Conservation (phyloP, 1,140 invertebrate species). For the Drosophila oshimai region DNA sequence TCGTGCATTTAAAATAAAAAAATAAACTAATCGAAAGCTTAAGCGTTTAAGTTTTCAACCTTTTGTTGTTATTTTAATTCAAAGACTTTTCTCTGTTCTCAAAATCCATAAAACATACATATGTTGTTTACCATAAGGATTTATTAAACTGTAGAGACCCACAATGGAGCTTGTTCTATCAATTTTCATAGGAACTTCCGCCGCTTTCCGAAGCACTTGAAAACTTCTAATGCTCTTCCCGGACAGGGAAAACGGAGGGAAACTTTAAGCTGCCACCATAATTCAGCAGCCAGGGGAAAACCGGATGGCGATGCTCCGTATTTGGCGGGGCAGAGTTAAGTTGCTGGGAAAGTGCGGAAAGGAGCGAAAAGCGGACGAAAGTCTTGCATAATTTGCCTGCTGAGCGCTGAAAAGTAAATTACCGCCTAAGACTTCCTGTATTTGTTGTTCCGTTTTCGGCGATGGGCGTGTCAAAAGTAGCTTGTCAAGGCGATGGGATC, state of each 20-base stretch:
- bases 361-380: slow-evolving; percentile 16
- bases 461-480: slow-evolving; percentile 69
- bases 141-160: slow-evolving; percentile 4
- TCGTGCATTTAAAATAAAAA: too few relatives aligned
- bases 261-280: slow-evolving; percentile 58
- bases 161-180: slow-evolving; percentile 20
- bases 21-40: too few relatives aligned
- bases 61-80: too few relatives aligned
- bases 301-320: slow-evolving; percentile 10
- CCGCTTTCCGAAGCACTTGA: slow-evolving; percentile 19
- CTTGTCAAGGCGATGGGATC: slow-evolving; percentile 76
- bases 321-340: background rate
- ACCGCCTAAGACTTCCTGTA: slow-evolving; percentile 77
- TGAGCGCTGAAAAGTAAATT: slow-evolving; percentile 75
- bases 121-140: background rate
- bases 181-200: slow-evolving; percentile 17
- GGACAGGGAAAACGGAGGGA: slow-evolving; percentile 21
- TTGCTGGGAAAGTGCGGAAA: background rate
- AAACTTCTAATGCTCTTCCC: slow-evolving; percentile 44
- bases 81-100: background rate
- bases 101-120: background rate
- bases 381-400: slow-evolving; percentile 77
- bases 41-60: too few relatives aligned
- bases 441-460: slow-evolving; percentile 31
- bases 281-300: slow-evolving; percentile 25